Base-by-base conservation (phyloP, 2,113 vertebrate genomes). In the Seriola rivoliana region DNA sequence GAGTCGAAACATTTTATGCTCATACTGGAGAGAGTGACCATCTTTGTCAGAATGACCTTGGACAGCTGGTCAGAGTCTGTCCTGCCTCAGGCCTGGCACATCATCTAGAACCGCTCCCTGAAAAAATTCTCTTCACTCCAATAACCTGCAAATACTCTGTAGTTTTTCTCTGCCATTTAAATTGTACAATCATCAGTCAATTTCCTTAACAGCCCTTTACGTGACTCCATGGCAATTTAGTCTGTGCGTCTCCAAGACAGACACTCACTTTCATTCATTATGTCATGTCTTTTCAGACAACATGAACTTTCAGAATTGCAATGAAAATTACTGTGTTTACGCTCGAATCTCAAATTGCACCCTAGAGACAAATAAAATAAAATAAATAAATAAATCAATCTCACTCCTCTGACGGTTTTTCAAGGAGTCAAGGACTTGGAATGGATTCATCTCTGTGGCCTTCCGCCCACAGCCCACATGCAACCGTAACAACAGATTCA, bases 321-420 rank as follows among this genome's bases (percentile, higher is more conserved):
- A 71, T 75, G 79, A 82, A 91, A 93, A 91, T 91, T 44, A 87
- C 81, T 81, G 38, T 87, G 85, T 88, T 93, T 91, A 85, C 66
- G 72, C 71, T 78, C 63, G 65, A 80, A 87, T 87, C 76, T 84
- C 52, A 84, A 85, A 89, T 86, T 85, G 78, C 81, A 87, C 73
- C 80, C 70, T 1, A 5, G 67, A 62, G 72, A 87, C 62, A 68
- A 80, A 86, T 86, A 79, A 80, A 92, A 87, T 54, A 68, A 80
- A 80, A 29, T 29, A 29, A 29, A 29, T 29, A 29, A 29, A 29
- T 29, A 29, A 89, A 91, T 88, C 80, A 80, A 92, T 90, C 91
- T 77, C 59, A 42, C 77, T 91, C 78, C 63, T 87, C 84, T 85
- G 78, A 76, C 82, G 81, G 58, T 76, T 88, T 68, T 88, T 82